Evolutionary conservation across 2,888 invertebrate species (phyloP), one percentile per base, ranked within the genome.

Genomic region (Lordiphosa fenestrarum): DNA sequence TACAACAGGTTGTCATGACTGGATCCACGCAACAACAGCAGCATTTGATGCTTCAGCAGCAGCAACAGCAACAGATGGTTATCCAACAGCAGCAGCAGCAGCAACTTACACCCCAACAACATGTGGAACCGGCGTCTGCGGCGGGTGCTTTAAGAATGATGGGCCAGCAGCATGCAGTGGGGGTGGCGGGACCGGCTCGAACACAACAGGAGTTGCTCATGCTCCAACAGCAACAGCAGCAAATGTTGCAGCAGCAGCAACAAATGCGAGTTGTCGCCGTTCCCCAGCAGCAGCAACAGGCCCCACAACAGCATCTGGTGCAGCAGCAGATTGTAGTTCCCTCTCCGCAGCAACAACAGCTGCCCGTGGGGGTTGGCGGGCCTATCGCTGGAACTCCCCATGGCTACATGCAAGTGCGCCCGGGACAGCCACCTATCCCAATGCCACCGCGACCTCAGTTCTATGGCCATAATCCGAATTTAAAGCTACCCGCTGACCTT

Each of bases 391-490:
- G 83, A 0, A 68, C 82, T 5, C 84, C 84, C 2, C 91, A 69
- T 90, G 93, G 56, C 88, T 92, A 76, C 91, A 93, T 61, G 87
- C 87, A 85, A 44, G 52, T 70, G 2, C 81, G 84, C 4, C 66
- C 82, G 3, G 82, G 85, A 1, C 91, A 91, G 39, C 90, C 91
- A n/a, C 90, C 84, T 0, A 76, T 91, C 33, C 90, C 91, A 15
- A 88, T 90, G 71, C 88, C 89, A 6, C 92, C 93, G 1, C 92
- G 94, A 10, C 93, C 94, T 10, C 95, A 96, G 82, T 97, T 96
- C 90, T 96, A 95, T 89, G 97, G 98, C 0, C 98, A 98, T 90
- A 98, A 98, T 90, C 96, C 96, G 9, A 95, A 95, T 88, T 91
- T 97, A 44, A 96, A 96, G 90, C 91, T 96, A 69, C 98, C 98